A percentile compares a stretch with the other conserved stretches of the same genome.
Evolutionary conservation across 2,797 vertebrate genomes (phyloP).

Genomic region (Pelodytes ibericus): DNA sequence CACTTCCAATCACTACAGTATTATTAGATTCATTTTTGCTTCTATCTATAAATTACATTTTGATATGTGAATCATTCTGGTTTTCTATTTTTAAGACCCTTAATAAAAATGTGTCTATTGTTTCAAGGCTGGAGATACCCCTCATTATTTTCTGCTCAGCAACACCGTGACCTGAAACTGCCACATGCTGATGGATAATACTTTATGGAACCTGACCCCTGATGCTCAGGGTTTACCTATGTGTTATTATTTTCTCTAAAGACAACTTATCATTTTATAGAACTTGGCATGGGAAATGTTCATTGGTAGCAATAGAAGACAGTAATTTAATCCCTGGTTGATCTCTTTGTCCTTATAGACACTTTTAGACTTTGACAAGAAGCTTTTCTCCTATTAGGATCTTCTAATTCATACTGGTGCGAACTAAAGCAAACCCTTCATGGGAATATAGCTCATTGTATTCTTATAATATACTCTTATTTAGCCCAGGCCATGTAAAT

Average conservation of each 20-base stretch:
- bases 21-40: not conserved
- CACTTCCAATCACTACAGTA: not conserved
- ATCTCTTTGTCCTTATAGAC: conserved; percentile 18
- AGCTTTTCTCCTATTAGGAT: conserved; percentile 6
- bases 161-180: conserved; percentile 51
- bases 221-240: conserved; percentile 31
- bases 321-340: conserved; percentile 34
- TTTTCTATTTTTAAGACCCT: not conserved
- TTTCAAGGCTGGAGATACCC: not conserved
- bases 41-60: not conserved
- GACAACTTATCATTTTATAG: conserved; percentile 37
- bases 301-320: conserved; percentile 24
- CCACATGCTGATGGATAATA: conserved; percentile 27
- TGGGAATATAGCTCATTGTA: conserved; percentile 16
- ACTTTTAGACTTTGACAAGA: conserved; percentile 25
- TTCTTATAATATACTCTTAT: no score
- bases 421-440: not conserved
- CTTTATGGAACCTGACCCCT: conserved; percentile 44
- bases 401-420: conserved; percentile 7
- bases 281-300: conserved; percentile 26
- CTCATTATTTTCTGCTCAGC: conserved; percentile 25
- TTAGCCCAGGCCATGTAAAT: no score
- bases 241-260: conserved; percentile 43
- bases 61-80: not conserved
- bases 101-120: conserved; percentile 2